Evolutionary conservation across 2,113 vertebrate species (phyloP), one percentile per base, ranked within the genome.

Genomic region (Pachycephala philippinensis): DNA sequence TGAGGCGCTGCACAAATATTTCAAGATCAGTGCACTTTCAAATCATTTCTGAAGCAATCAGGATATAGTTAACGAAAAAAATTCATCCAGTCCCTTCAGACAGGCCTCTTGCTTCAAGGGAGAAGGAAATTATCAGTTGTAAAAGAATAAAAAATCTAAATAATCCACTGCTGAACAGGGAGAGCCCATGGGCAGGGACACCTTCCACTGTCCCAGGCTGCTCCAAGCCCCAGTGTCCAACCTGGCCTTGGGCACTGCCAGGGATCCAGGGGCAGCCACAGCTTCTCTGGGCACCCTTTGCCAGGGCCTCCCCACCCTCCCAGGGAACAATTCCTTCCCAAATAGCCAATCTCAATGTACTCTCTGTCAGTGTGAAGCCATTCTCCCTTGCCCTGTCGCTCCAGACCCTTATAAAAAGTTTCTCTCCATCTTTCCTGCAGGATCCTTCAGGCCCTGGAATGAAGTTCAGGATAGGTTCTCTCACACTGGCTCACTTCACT

Each of bases 341-440:
- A 35, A 28, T 7, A 69, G 23, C 18, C 11, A 1, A 61, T 8
- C 21, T 6, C 8, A 7, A 24, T 5, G 2, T 22, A 3, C 5
- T 13, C 44, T 50, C 28, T 61, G 40, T 0, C 47, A 27, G 6
- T 35, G 7, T 6, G 70, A 27, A 83, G 14, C 16, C 61, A 27
- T 61, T 40, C 47, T 24, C 37, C 45, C 3, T 7, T 27, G n/a
- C 22, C 18, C 70, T 69, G 21, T 49, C 7, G 2, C 63, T 61
- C 40, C 45, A 82, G 10, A 5, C 28, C 60, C 21, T 16, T 13
- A 12, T 12, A 20, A 18, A 61, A 40, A 6, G 30, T 49, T 68
- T 49, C 30, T 54, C 47, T 49, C n/a, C 15, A 23, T 22, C 26
- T 10, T 49, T 22, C 70, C 30, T 35, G n/a, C 17, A 20, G n/a